Percentiles rank a stretch among this genome's conserved stretches.
Conservation (phyloP, 2,797 vertebrate species). For the Sylvia borin region DNA sequence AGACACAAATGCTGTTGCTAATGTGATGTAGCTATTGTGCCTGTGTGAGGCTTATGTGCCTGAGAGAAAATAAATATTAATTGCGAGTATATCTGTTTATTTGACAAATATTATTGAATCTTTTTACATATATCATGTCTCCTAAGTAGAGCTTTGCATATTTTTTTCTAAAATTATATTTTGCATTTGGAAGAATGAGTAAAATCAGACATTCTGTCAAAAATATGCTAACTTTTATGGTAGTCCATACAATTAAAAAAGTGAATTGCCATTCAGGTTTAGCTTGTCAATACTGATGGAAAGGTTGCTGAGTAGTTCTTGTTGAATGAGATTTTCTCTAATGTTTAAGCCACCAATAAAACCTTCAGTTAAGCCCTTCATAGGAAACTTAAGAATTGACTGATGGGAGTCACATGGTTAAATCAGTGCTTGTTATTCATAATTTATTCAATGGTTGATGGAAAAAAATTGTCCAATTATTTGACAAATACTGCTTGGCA, state of each 20-base stretch:
- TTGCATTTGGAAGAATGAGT: background rate
- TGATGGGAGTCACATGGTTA: conserved; percentile 63
- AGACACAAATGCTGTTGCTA: background rate
- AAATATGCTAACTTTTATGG: background rate
- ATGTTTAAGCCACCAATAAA: conserved; percentile 37
- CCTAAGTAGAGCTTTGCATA: background rate
- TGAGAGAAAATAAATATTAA: conserved; percentile 28
- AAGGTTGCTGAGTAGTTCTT: conserved; percentile 40
- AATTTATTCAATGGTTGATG: conserved; percentile 71
- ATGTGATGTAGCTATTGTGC: background rate
- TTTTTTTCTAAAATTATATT: background rate
- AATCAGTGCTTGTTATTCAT: conserved; percentile 70
- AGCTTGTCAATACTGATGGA: background rate
- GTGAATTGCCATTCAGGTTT: background rate
- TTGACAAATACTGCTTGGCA: conserved; percentile 68
- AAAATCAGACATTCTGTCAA: conserved; percentile 2
- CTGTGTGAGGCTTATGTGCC: background rate
- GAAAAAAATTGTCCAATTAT: conserved; percentile 71
- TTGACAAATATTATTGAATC: background rate
- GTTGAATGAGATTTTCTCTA: conserved; percentile 44
- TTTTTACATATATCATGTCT: background rate
- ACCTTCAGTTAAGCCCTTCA: conserved; percentile 37
- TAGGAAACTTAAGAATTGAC: conserved; percentile 54
- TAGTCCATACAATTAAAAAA: background rate
- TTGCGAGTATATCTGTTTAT: background rate